Percentiles rank a stretch among this genome's conserved stretches.
Evolutionary conservation across 2,113 vertebrate species (phyloP).

Genomic region (Calyptommatus sinebrachiatus): DNA sequence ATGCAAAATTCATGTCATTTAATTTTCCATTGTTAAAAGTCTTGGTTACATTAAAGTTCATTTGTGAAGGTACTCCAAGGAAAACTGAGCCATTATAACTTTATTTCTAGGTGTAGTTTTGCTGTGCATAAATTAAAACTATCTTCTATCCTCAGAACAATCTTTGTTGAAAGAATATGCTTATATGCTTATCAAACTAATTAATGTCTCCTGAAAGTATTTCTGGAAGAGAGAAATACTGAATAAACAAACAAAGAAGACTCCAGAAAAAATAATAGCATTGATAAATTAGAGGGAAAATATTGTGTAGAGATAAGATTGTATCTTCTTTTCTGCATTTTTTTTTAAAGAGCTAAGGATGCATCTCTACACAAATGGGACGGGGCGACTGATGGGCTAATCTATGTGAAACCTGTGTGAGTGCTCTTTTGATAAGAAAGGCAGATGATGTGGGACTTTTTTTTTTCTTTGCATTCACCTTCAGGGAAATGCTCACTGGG

Average conservation of each 20-base stretch:
- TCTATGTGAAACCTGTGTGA: no score
- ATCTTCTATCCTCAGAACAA: slow-evolving; percentile 11
- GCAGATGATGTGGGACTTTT: no score
- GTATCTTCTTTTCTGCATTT: no score
- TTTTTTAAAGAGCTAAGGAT: no score
- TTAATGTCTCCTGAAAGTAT: not conserved
- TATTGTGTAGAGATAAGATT: not conserved
- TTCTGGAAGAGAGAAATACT: not conserved
- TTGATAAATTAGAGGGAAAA: not conserved
- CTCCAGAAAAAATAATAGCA: not conserved
- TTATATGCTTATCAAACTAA: not conserved
- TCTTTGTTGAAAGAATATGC: not conserved
- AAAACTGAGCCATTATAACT: not conserved
- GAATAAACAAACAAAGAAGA: not conserved
- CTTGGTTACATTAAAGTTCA: slow-evolving; percentile 16
- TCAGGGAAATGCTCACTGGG: no score
- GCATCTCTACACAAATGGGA: no score
- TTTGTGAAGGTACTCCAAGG: slow-evolving; percentile 25
- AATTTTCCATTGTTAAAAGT: slow-evolving; percentile 30
- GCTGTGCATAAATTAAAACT: not conserved
- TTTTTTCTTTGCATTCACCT: no score
- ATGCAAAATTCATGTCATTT: slow-evolving; percentile 14
- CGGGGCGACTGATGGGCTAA: no score
- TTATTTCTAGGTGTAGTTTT: slow-evolving; percentile 13
- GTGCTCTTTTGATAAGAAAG: no score